These are phyloP conservation scores for Lasiommata megera DNA, from an alignment of 2,888 invertebrate genomes.

Conservation along the genomic window DNA sequence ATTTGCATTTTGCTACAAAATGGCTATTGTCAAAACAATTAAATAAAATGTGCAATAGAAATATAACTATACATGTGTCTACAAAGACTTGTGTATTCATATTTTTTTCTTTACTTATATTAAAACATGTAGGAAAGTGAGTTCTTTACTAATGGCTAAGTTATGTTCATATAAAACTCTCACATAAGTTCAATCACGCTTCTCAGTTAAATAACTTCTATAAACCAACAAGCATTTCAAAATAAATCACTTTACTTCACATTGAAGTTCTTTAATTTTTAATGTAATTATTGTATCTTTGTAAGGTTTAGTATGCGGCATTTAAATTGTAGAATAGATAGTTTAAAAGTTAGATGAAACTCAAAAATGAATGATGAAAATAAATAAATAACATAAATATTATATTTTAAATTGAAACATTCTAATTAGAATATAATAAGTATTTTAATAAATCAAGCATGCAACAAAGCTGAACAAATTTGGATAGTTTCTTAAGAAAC, in stretches of 20 bases:
- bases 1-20: no score
- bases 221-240: slow-evolving; percentile 1
- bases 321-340: slow-evolving; percentile 9
- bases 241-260: slow-evolving; percentile 2
- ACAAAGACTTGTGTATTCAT: not conserved
- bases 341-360: not conserved
- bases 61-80: no score
- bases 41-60: no score
- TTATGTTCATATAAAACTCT: not conserved
- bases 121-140: not conserved
- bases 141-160: not conserved
- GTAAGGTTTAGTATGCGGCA: slow-evolving; percentile 2
- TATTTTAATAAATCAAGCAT: no score
- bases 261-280: slow-evolving; percentile 3
- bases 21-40: no score
- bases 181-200: not conserved
- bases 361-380: not conserved
- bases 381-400: not conserved
- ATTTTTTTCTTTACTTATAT: not conserved
- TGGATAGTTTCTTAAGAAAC: no score
- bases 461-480: no score
- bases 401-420: not conserved
- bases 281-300: slow-evolving; percentile 1
- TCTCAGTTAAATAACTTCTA: not conserved
- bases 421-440: no score